Base-by-base conservation (phyloP, 2,113 vertebrate genomes). In the Lepus timidus region DNA sequence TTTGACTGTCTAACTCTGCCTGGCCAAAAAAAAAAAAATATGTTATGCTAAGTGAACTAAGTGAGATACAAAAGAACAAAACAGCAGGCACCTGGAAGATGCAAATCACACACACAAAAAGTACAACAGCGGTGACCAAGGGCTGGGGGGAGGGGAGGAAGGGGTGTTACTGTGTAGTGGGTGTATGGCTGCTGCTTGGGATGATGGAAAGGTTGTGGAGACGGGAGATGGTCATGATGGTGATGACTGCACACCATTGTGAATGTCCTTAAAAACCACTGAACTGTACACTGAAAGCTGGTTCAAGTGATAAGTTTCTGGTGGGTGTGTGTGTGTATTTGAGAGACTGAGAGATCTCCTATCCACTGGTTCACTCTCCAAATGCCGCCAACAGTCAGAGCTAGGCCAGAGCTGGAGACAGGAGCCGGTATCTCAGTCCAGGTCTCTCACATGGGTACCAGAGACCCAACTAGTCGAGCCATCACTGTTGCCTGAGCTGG, bases 51-150 rank as follows among this genome's bases (percentile, higher is more conserved):
- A 85, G 62, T 85, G 62, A 95, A 87, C 51, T 39, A 61, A 85
- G 36, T n/a, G 12, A 87, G 62, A 52, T 10, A 61, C 16, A 84
- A 88, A 84, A 88, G 33, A 65, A 73, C 55, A 94, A 91, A 65
- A 80, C n/a, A 58, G 13, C 16, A 71, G 52, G 55, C 39, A 82
- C 19, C 61, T 25, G 68, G 39, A 27, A 13, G 23, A 71, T 20
- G 64, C 22, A 78, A 84, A 79, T 39, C 19, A 89, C 6, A 88
- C 19, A 91, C n/a, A 62, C 23, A 27, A 36, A 68, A 92, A 55
- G 17, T 55, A 33, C 22, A 92, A 79, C 4, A 25, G 25, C 17
- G 39, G n/a, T 64, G 64, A 64, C 64, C 7, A 76, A 20, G 14
- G 27, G 6, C 25, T 22, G 11, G 16, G 9, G 0, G 29, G 52